Evolutionary conservation across 1,140 invertebrate genomes (phyloP), one percentile per base, ranked within the genome.

Genomic region (Trialeurodes vaporariorum): DNA sequence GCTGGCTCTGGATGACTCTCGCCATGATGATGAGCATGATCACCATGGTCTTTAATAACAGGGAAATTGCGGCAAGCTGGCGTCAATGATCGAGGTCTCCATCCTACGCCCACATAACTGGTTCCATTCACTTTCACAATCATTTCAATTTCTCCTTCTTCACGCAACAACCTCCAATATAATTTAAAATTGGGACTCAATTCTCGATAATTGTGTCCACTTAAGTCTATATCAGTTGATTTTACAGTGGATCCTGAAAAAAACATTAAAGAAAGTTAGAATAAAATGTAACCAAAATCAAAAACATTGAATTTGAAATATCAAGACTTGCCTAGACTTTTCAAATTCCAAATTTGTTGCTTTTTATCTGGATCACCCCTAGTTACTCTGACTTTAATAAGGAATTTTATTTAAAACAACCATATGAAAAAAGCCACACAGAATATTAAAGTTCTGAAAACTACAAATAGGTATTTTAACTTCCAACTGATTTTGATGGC

Each of bases 71-170:
- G 87, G 73, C 91, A 94, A 17, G 82, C 80, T 22, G 87, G 83
- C 2, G 86, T 90, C 40, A 91, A 73, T 17, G 81, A 82, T 40
- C 79, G 81, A 0, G 93, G 92, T 70, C 91, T 79, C 91, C 91
- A 93, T 12, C 92, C 92, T 12, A 94, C 59, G 69, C 87, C 93
- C n/a, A 88, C 86, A 81, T 93, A 96, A 17, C 89, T 90, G 0
- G 87, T 90, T 0, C 90, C 85, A 72, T 94, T 93, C 2, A 89
- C 90, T 25, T 90, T 83, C 72, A 94, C 83, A 0, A 94, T 84
- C 22, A 94, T 81, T 78, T 96, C 93, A 5, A 96, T 79, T 79
- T 96, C 93, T 26, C 85, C 84, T 17, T 86, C 82, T 26, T 91
- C 87, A 77, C 87, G 85, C 25, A 95, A 72, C 40, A 94, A 83